phyloP scores from a whole-genome alignment of 2,797 vertebrate species.

The Acanthurus tractus region DNA sequence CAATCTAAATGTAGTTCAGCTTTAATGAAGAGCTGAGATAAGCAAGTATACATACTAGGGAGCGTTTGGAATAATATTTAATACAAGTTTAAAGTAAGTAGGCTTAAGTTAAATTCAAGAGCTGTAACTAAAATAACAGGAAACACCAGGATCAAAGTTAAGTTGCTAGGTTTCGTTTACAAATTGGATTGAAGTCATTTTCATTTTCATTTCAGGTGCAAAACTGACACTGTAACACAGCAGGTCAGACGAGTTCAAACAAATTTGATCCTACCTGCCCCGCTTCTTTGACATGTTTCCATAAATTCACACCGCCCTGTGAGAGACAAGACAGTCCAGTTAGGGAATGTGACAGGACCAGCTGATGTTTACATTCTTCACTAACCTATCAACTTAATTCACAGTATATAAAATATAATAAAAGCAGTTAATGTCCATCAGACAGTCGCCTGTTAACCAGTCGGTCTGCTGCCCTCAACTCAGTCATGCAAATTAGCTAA shows the following conservation, averaged over 20 bases:
- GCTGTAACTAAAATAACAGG: too few relatives aligned
- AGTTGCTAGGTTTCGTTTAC: not conserved
- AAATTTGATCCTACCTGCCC: slow-evolving; percentile 82
- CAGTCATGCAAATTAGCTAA: slow-evolving; percentile 45
- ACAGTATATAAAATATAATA: rapidly evolving
- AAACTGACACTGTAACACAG: not conserved
- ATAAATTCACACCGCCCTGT: slow-evolving; percentile 83
- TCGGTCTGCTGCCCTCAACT: not conserved
- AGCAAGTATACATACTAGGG: too few relatives aligned
- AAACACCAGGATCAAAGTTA: not conserved
- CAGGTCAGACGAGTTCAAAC: not conserved
- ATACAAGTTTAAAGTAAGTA: not conserved
- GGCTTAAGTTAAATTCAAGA: too few relatives aligned
- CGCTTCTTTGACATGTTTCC: slow-evolving; percentile 91
- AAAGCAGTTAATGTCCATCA: not conserved
- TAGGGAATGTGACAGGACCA: slow-evolving; percentile 8
- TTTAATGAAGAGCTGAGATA: not conserved
- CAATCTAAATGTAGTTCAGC: not conserved
- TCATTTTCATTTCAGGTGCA: not conserved
- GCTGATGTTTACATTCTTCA: not conserved
- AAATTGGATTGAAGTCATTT: not conserved
- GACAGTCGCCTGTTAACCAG: not conserved
- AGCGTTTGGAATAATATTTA: not conserved
- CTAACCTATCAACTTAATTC: not conserved
- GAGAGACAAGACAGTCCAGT: slow-evolving; percentile 56